Conservation (phyloP, 1,140 invertebrate genomes). For the Phenacoccus solenopsis region DNA sequence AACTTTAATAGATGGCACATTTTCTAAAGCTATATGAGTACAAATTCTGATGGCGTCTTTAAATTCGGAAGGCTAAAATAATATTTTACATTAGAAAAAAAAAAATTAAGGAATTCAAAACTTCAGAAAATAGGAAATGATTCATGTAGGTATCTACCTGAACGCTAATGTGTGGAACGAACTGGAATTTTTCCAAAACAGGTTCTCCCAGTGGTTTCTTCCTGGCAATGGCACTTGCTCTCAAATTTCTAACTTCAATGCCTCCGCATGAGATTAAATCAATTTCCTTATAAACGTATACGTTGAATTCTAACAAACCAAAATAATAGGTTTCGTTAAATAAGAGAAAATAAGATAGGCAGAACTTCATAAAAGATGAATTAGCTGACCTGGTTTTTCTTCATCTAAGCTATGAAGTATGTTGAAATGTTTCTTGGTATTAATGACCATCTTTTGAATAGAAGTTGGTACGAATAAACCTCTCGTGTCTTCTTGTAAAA, state of each 20-base stretch:
- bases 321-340: too few species aligned
- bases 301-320: slow-evolving; percentile 27
- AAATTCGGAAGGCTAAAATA: slow-evolving; percentile 23
- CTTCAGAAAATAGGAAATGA: not conserved
- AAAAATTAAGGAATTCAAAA: not conserved
- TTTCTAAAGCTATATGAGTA: slow-evolving; percentile 66
- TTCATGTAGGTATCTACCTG: slow-evolving; percentile 20
- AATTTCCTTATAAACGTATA: slow-evolving; percentile 27
- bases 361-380: too few species aligned
- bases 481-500: slow-evolving; percentile 58
- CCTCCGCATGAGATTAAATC: slow-evolving; percentile 51
- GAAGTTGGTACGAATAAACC: slow-evolving; percentile 71
- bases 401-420: slow-evolving; percentile 24
- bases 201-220: slow-evolving; percentile 47
- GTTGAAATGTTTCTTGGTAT: slow-evolving; percentile 51
- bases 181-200: slow-evolving; percentile 59
- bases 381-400: slow-evolving; percentile 25
- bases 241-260: slow-evolving; percentile 68
- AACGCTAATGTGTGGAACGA: slow-evolving; percentile 49
- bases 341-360: too few species aligned
- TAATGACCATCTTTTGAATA: slow-evolving; percentile 64
- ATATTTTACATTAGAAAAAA: not conserved
- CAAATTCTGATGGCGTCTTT: slow-evolving; percentile 38
- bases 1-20: slow-evolving; percentile 49
- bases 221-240: slow-evolving; percentile 62